Conservation (phyloP, 2,113 vertebrate species). For the Atrichornis clamosus region DNA sequence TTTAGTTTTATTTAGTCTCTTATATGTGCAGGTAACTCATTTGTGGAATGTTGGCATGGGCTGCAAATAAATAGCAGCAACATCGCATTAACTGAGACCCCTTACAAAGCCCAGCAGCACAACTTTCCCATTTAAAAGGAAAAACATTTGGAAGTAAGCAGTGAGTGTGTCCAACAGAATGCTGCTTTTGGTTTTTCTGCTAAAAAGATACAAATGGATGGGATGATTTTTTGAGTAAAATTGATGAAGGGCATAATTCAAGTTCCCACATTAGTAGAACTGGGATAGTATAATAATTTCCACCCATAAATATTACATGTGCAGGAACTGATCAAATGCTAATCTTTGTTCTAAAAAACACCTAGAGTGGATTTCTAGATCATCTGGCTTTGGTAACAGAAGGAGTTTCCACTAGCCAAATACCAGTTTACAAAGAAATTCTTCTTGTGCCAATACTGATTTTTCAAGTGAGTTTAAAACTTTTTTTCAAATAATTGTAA, state of each 20-base stretch:
- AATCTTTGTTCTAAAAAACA: background rate
- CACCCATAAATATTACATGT: background rate
- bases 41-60: background rate
- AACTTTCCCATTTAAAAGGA: background rate
- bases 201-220: background rate
- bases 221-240: background rate
- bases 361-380: background rate
- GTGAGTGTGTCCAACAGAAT: background rate
- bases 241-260: background rate
- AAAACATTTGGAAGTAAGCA: background rate
- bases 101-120: background rate
- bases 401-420: background rate
- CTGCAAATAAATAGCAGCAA: background rate
- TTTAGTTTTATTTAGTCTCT: background rate
- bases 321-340: background rate
- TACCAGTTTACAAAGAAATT: background rate
- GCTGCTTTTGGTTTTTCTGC: background rate
- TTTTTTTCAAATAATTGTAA: background rate
- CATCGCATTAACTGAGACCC: background rate
- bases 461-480: background rate
- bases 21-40: background rate
- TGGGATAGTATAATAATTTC: background rate
- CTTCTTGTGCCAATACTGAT: background rate
- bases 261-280: background rate
- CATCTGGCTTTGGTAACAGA: background rate